These are phyloP conservation scores for Anoplophora glabripennis DNA, from an alignment of 1,140 invertebrate genomes.

Conservation along the genomic window DNA sequence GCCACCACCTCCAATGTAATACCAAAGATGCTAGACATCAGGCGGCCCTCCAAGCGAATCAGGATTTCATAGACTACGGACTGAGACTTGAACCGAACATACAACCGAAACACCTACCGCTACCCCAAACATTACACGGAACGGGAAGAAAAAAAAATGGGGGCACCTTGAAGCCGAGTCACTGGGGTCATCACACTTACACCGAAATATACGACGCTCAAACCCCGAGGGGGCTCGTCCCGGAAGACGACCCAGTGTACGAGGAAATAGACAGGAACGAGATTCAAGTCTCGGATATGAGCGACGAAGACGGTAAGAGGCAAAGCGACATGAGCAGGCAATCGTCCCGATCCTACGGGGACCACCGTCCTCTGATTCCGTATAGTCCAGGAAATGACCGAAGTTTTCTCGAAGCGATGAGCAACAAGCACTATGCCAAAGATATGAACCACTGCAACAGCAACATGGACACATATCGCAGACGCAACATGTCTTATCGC, in stretches of 20 bases:
- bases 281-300: slow-evolving; percentile 74
- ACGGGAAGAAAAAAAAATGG: slow-evolving; percentile 42
- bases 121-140: slow-evolving; percentile 37
- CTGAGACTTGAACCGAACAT: slow-evolving; percentile 32
- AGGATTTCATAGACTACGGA: slow-evolving; percentile 33
- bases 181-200: slow-evolving; percentile 62
- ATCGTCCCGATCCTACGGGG: slow-evolving; percentile 76
- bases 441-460: slow-evolving; percentile 52
- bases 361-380: slow-evolving; percentile 66
- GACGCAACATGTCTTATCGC: slow-evolving; percentile 49
- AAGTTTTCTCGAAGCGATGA: slow-evolving; percentile 39
- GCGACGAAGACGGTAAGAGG: slow-evolving; percentile 72
- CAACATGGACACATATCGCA: slow-evolving; percentile 51
- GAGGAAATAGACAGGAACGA: slow-evolving; percentile 72
- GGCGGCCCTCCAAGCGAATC: slow-evolving; percentile 33
- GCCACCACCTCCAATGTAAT: slow-evolving; percentile 38
- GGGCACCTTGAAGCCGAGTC: slow-evolving; percentile 45
- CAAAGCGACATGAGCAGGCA: slow-evolving; percentile 73
- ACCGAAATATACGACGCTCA: slow-evolving; percentile 60
- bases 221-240: slow-evolving; percentile 45
- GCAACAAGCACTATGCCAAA: slow-evolving; percentile 39
- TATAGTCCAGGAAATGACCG: slow-evolving; percentile 48
- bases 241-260: slow-evolving; percentile 74
- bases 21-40: slow-evolving; percentile 42
- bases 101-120: slow-evolving; percentile 42